A percentile compares a stretch with the other conserved stretches of the same genome.
Conservation (phyloP, 2,888 invertebrate genomes). For the Drosophila yooni region DNA sequence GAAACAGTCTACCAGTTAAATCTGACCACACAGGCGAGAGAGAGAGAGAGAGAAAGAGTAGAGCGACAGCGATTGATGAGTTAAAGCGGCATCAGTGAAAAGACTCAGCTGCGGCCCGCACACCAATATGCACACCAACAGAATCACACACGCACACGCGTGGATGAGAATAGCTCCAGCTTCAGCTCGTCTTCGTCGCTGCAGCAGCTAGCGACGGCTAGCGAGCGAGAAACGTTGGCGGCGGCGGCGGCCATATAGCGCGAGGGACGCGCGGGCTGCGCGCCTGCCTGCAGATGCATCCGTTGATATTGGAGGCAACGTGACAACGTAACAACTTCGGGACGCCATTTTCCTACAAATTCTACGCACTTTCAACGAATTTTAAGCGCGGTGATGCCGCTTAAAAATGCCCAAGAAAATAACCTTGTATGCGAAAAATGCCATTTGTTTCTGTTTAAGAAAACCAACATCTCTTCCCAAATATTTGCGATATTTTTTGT, state of each 20-base stretch:
- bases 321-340: conserved; percentile 4
- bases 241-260: conserved; percentile 20
- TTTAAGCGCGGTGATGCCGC: conserved; percentile 32
- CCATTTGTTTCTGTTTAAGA: conserved; percentile 48
- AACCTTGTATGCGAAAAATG: conserved; percentile 48
- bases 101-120: conserved; percentile 13
- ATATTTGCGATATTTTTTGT: conserved; percentile 14
- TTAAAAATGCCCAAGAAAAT: conserved; percentile 32
- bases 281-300: conserved; percentile 2
- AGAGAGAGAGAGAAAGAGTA: conserved; percentile 16
- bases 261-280: conserved; percentile 14
- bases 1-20: conserved; percentile 30
- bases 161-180: not conserved
- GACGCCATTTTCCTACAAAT: conserved; percentile 20
- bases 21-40: conserved; percentile 32
- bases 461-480: conserved; percentile 4
- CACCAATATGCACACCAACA: conserved; percentile 12
- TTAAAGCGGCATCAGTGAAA: conserved; percentile 32
- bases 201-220: conserved; percentile 4
- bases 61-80: conserved; percentile 6
- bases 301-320: conserved; percentile 14
- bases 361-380: conserved; percentile 6
- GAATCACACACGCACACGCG: conserved; percentile 3
- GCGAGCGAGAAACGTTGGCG: conserved; percentile 2
- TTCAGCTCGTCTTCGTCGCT: conserved; percentile 9